A percentile compares a stretch with the other conserved stretches of the same genome.
phyloP scores from a whole-genome alignment of 92 coral and sea anemone species.

The Chrysogorgia sp. region DNA sequence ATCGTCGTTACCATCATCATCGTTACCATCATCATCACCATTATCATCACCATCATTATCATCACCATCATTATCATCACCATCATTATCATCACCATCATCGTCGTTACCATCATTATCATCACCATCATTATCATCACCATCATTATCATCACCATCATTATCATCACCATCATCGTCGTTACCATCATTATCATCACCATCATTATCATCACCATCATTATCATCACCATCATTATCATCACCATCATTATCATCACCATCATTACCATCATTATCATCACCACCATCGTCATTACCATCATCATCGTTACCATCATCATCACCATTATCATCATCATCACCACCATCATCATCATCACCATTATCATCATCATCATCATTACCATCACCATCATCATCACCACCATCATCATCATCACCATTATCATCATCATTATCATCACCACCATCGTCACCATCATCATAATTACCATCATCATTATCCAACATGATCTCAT shows the following conservation, averaged over 20 bases:
- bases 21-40: constrained; percentile 3
- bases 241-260: neutral
- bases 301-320: neutral
- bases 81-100: neutral
- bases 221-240: neutral
- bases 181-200: no score
- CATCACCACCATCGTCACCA: neutral
- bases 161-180: no score
- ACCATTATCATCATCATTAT: neutral
- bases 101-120: neutral
- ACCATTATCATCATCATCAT: neutral
- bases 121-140: no score
- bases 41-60: constrained; percentile 3
- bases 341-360: constrained; percentile 10
- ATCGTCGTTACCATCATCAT: neutral
- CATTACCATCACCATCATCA: neutral
- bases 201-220: neutral
- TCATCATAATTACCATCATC: neutral
- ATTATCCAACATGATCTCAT: no score
- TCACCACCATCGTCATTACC: neutral
- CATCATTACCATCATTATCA: neutral
- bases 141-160: no score
- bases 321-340: constrained; percentile 7
- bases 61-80: neutral
- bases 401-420: neutral